A percentile compares a stretch with the other conserved stretches of the same genome.
Evolutionary conservation across 2,113 vertebrate species (phyloP).

Genomic region (Petrocephalus zakoni): DNA sequence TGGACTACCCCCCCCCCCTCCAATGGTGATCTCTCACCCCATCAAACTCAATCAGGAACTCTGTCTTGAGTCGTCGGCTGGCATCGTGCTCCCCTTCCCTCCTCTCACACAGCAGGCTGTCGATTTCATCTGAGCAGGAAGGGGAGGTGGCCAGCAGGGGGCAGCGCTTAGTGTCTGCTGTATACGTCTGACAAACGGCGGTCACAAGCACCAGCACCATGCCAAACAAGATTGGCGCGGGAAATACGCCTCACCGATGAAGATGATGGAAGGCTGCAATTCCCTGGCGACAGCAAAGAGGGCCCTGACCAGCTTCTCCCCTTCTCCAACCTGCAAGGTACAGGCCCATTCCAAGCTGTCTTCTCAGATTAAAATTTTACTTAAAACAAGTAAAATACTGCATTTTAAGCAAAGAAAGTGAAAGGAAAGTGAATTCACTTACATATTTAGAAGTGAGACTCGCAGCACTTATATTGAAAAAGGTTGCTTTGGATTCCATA

Average conservation of each 20-base stretch:
- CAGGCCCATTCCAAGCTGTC: background rate
- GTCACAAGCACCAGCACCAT: background rate
- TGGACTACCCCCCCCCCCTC: background rate
- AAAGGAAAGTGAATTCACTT: slow-evolving; percentile 50
- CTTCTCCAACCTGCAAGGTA: slow-evolving; percentile 80
- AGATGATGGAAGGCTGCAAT: slow-evolving; percentile 94
- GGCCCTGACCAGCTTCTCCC: slow-evolving; percentile 91
- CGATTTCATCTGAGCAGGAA: slow-evolving; percentile 83
- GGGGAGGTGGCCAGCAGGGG: background rate
- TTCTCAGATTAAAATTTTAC: background rate
- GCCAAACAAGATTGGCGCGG: background rate
- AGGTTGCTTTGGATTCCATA: slow-evolving; percentile 90
- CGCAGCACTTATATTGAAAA: slow-evolving; percentile 96
- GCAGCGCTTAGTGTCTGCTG: background rate
- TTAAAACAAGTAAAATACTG: background rate
- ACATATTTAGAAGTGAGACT: slow-evolving; percentile 98
- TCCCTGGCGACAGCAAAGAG: slow-evolving; percentile 94
- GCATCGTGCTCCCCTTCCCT: slow-evolving; percentile 94
- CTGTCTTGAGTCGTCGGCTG: slow-evolving; percentile 89
- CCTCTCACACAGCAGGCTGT: slow-evolving; percentile 94
- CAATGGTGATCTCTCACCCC: slow-evolving; percentile 61
- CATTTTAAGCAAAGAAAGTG: background rate
- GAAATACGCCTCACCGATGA: slow-evolving; percentile 75
- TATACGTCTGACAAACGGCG: background rate
- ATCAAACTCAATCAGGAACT: slow-evolving; percentile 96